phyloP scores from a whole-genome alignment of 2,113 vertebrate genomes.

The Papio anubis region DNA sequence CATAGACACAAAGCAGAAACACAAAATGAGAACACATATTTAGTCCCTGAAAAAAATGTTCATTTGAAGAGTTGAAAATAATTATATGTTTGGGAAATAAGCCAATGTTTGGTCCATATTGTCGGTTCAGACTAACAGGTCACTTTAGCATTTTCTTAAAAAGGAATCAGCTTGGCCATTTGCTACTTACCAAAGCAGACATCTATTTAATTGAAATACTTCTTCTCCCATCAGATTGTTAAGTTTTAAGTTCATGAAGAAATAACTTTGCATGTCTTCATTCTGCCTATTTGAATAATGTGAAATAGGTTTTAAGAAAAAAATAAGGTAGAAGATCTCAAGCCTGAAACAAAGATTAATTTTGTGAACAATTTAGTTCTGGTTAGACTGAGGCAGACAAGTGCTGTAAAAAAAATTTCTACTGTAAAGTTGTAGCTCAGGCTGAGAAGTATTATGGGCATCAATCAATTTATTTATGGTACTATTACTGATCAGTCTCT shows the following conservation, averaged over 20 bases:
- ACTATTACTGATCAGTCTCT: background rate
- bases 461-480: background rate
- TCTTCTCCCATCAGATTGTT: slow-evolving; percentile 1
- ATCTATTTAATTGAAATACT: background rate
- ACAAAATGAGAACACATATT: background rate
- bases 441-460: background rate
- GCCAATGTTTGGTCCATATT: background rate
- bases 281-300: background rate
- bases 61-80: slow-evolving; percentile 17
- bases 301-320: background rate
- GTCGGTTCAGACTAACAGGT: background rate
- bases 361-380: background rate
- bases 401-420: background rate
- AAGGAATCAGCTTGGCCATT: background rate
- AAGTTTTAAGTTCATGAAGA: background rate
- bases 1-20: slow-evolving; percentile 29
- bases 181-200: background rate
- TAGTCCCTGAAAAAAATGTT: background rate
- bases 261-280: background rate
- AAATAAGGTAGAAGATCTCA: background rate
- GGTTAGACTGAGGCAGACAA: background rate
- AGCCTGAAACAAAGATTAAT: background rate
- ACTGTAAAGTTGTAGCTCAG: background rate
- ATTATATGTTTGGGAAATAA: background rate
- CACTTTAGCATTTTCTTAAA: background rate